These are phyloP conservation scores for Sebastes jordani DNA, from an alignment of 2,797 vertebrate species.

Conservation along the genomic window DNA sequence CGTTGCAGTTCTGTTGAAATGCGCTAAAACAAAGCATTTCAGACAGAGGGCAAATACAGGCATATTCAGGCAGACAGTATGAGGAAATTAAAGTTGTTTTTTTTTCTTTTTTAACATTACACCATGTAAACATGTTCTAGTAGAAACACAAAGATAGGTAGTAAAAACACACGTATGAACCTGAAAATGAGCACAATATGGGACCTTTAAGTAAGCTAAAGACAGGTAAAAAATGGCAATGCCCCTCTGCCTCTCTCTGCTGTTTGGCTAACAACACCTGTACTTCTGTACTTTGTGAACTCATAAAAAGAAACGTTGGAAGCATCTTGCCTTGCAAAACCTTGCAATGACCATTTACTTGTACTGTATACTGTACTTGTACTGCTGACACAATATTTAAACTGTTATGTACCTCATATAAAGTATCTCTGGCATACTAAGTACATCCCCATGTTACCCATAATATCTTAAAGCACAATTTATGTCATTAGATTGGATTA, in stretches of 20 bases:
- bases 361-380: neutral
- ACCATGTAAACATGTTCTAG: no score
- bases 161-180: no score
- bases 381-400: neutral
- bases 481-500: constrained; percentile 37
- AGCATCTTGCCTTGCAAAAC: neutral
- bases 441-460: constrained; percentile 1
- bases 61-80: no score
- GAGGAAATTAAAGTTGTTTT: no score
- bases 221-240: neutral
- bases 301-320: neutral
- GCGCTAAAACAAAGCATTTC: no score
- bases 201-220: neutral
- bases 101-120: no score
- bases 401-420: neutral
- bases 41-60: no score
- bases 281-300: neutral
- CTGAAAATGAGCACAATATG: no score
- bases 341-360: neutral
- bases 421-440: constrained; percentile 16
- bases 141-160: no score
- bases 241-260: neutral
- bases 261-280: neutral
- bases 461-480: constrained; percentile 29
- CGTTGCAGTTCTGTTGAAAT: no score